Evolutionary conservation across 2,888 invertebrate genomes (phyloP), one percentile per base, ranked within the genome.

Genomic region (Nomada ruficornis): DNA sequence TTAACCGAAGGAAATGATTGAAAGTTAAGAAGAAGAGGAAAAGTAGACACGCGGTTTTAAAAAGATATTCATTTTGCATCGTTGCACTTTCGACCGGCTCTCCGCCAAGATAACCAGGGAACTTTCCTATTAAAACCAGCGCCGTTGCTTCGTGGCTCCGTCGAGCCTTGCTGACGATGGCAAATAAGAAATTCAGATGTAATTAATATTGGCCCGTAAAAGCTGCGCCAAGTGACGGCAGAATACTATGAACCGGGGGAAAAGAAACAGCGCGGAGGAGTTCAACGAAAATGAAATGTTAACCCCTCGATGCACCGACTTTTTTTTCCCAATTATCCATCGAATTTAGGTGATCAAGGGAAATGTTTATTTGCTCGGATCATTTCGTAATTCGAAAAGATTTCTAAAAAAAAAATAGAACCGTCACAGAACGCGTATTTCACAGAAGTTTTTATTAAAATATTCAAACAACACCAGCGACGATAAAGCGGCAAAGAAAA

Each of bases 131-230:
- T 80, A 77, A 83, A 54, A 79, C 63, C 59, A 36, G 29, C 64
- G 13, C 54, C 13, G 13, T 13, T 47, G n/a, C 60, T 55, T 42
- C 73, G 72, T 59, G 63, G 70, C 54, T 57, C 63, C 70, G 64
- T 59, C 64, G 26, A 57, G 55, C 18, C 55, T 59, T 47, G 67
- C 80, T 59, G 67, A 75, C 80, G 75, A 75, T 47, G 52, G 73
- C 50, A 65, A 65, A 86, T 82, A 86, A 82, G 76, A 65, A 44
- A 73, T 69, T 76, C 67, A 26, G 75, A 71, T 76, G 70, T 85
- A 84, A 79, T 79, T 85, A 79, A 62, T 85, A 77, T 75, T 63
- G 74, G 57, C 52, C 36, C 18, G 62, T 62, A 47, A 57, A 85
- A 72, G 76, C 76, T 54, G 65, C 47, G 54, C 68, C 64, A 71